These are phyloP conservation scores for Tipula vernalis DNA, from an alignment of 2,888 invertebrate species.

Conservation along the genomic window DNA sequence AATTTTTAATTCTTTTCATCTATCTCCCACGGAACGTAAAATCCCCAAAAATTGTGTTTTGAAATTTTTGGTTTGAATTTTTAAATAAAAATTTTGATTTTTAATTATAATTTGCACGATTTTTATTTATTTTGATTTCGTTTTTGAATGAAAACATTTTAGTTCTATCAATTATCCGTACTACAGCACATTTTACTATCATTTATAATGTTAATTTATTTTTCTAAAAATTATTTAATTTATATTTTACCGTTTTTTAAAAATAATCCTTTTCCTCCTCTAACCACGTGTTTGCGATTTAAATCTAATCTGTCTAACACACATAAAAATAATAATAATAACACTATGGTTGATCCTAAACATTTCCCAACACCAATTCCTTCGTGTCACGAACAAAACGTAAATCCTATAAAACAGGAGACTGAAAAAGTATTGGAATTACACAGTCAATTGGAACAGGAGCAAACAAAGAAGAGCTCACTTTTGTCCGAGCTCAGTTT, in stretches of 20 bases:
- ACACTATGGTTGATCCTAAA: neutral
- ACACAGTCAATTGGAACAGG: conserved; percentile 81
- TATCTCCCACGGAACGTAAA: neutral
- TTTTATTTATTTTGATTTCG: conserved; percentile 12
- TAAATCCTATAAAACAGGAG: conserved; percentile 20
- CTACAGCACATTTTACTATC: neutral
- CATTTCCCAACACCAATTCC: neutral
- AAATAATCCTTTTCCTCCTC: conserved; percentile 5
- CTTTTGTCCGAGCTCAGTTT: conserved; percentile 70
- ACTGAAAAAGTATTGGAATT: conserved; percentile 56
- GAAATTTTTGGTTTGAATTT: neutral
- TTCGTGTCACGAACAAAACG: neutral
- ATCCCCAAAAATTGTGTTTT: neutral
- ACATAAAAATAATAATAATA: neutral
- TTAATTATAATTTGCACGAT: neutral
- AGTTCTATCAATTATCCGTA: conserved; percentile 8
- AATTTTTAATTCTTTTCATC: neutral
- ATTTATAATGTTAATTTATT: conserved; percentile 9
- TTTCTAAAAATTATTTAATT: conserved; percentile 10
- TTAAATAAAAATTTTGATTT: neutral
- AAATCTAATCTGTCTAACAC: neutral
- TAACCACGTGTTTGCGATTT: neutral
- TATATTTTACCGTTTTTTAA: neutral
- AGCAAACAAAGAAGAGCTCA: conserved; percentile 71
- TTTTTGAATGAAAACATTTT: neutral